Conservation (phyloP, 2,797 vertebrate species). For the Sebastes iracundus region DNA sequence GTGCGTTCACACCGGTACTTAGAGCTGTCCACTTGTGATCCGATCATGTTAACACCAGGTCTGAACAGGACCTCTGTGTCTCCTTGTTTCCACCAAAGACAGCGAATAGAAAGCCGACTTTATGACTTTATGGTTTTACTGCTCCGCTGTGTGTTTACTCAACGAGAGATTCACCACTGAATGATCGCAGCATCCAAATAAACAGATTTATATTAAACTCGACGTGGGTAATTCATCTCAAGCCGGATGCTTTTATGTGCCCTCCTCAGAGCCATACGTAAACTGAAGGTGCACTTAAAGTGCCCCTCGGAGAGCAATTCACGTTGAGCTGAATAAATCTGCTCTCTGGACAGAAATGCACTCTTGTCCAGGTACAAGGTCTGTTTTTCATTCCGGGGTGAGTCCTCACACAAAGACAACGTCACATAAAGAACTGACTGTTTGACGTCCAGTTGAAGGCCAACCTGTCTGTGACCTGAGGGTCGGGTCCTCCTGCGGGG, state of each 20-base stretch:
- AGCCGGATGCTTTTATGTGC: slow-evolving; percentile 34
- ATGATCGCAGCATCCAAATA: slow-evolving; percentile 11
- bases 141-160: background rate
- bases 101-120: background rate
- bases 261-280: slow-evolving; percentile 22
- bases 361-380: background rate
- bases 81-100: background rate
- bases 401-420: background rate
- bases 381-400: background rate
- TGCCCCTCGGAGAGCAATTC: slow-evolving; percentile 33
- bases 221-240: slow-evolving; percentile 23
- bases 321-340: slow-evolving; percentile 29
- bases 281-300: slow-evolving; percentile 29
- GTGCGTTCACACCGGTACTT: too few relatives aligned
- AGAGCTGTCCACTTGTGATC: too few relatives aligned
- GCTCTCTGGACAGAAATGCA: slow-evolving; percentile 10
- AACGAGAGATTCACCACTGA: slow-evolving; percentile 13
- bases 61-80: background rate
- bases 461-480: slow-evolving; percentile 1
- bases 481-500: background rate
- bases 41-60: too few relatives aligned
- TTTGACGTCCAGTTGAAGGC: slow-evolving; percentile 4
- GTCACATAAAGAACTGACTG: background rate
- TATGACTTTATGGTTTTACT: background rate
- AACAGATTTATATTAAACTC: slow-evolving; percentile 25